Evolutionary conservation across 2,888 invertebrate species (phyloP).

Genomic region (Fissipunctia ypsillon): DNA sequence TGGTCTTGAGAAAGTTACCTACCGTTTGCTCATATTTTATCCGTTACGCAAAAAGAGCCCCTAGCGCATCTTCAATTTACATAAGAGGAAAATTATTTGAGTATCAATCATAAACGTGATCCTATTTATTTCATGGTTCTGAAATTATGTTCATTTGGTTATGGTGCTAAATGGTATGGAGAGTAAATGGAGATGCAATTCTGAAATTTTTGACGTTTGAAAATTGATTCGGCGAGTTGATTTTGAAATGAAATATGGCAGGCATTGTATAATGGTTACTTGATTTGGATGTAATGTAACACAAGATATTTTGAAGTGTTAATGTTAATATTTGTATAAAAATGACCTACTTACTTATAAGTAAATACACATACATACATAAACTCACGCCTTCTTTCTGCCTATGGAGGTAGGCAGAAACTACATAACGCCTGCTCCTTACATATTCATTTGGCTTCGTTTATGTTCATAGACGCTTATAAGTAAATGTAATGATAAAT

Average conservation of each 20-base stretch:
- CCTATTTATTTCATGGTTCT: slow-evolving; percentile 11
- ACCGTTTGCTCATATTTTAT: slow-evolving; percentile 28
- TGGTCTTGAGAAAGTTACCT: slow-evolving; percentile 37
- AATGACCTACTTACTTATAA: not conserved
- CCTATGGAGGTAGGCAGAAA: too few relatives aligned
- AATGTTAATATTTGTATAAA: not conserved
- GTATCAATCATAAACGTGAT: slow-evolving; percentile 37
- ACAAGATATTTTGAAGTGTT: too few relatives aligned
- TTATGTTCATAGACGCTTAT: too few relatives aligned
- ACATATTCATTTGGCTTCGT: too few relatives aligned
- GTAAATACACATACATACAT: too few relatives aligned
- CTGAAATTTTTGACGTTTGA: not conserved
- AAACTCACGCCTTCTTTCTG: too few relatives aligned
- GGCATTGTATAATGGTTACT: not conserved
- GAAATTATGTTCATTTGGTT: slow-evolving; percentile 23
- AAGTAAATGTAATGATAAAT: too few relatives aligned
- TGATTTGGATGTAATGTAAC: not conserved
- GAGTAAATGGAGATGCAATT: not conserved
- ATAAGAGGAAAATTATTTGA: slow-evolving; percentile 41
- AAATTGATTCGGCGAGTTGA: not conserved
- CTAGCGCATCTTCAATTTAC: slow-evolving; percentile 30
- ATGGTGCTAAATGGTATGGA: not conserved
- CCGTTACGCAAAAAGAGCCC: slow-evolving; percentile 31
- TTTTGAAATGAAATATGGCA: slow-evolving; percentile 1
- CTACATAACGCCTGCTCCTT: too few relatives aligned